A percentile compares a stretch with the other conserved stretches of the same genome.
phyloP scores from a whole-genome alignment of 1,140 invertebrate species.

The Cotesia typhae region DNA sequence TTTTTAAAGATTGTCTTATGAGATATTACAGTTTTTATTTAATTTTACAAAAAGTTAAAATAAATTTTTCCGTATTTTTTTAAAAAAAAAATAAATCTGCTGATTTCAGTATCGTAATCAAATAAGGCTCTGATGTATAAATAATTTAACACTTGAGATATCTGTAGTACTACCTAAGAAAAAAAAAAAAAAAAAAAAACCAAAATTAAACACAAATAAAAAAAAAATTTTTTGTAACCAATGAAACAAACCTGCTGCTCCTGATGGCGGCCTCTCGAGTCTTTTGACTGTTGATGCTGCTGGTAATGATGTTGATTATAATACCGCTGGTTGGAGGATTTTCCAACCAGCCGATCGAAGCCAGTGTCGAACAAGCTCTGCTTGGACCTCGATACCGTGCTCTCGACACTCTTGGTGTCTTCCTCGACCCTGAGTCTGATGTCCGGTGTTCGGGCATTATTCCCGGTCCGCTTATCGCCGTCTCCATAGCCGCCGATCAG shows the following conservation, averaged over 20 bases:
- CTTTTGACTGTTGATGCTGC: slow-evolving; percentile 39
- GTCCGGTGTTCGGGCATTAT: slow-evolving; percentile 12
- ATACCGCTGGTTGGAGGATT: slow-evolving; percentile 61
- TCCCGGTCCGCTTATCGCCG: slow-evolving; percentile 37
- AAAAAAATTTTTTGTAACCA: slow-evolving; percentile 14
- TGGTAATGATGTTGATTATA: slow-evolving; percentile 53
- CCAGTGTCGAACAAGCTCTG: slow-evolving; percentile 63
- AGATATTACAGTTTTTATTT: no score
- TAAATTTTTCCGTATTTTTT: no score
- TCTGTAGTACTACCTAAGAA: no score
- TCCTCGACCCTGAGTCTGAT: slow-evolving; percentile 51
- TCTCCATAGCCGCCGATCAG: slow-evolving; percentile 5
- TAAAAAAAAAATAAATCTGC: no score
- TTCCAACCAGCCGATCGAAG: slow-evolving; percentile 61
- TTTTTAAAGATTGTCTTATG: no score
- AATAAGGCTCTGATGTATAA: no score
- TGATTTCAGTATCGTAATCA: no score
- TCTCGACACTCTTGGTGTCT: slow-evolving; percentile 61
- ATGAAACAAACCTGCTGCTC: slow-evolving; percentile 57
- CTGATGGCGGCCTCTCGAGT: background rate
- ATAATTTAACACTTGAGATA: no score
- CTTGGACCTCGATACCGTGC: slow-evolving; percentile 56
- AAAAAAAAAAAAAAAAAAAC: no score
- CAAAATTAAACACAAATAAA: background rate
- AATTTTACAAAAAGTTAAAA: no score